A percentile compares a stretch with the other conserved stretches of the same genome.
Conservation (phyloP, 2,113 vertebrate species). For the Melanerpes formicivorus region DNA sequence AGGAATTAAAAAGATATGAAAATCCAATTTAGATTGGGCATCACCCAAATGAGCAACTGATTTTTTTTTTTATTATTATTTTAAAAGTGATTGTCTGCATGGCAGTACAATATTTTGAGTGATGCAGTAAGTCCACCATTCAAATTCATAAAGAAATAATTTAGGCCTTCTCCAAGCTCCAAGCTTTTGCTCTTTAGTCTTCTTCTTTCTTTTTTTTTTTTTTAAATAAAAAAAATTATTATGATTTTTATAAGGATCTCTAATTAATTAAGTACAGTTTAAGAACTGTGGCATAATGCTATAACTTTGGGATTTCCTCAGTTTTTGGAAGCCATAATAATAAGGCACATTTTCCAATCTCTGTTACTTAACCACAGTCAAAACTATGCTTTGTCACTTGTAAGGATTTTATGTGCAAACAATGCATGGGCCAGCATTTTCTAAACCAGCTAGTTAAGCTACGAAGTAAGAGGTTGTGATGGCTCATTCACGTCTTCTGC, state of each 20-base stretch:
- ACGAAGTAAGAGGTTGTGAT: conserved; percentile 3
- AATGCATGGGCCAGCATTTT: background rate
- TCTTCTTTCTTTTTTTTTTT: background rate
- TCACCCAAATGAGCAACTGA: background rate
- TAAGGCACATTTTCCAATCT: background rate
- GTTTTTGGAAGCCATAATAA: background rate
- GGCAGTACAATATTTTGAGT: background rate
- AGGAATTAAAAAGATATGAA: conserved; percentile 31
- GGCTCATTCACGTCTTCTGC: background rate
- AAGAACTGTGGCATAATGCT: background rate
- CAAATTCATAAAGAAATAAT: background rate
- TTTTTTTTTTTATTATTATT: background rate
- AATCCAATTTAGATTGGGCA: background rate
- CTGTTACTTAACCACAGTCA: background rate
- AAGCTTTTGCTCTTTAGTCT: background rate
- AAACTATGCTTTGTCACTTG: background rate
- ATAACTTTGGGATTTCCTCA: background rate
- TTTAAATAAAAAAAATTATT: background rate
- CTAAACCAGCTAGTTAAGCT: background rate
- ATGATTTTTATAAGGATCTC: background rate
- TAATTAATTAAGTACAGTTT: background rate
- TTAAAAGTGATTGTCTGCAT: background rate
- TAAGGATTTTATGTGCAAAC: background rate
- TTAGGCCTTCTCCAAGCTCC: background rate
- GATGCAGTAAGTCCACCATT: background rate